Base-by-base conservation (phyloP, 2,888 invertebrate species). In the Lathronympha strigana region DNA sequence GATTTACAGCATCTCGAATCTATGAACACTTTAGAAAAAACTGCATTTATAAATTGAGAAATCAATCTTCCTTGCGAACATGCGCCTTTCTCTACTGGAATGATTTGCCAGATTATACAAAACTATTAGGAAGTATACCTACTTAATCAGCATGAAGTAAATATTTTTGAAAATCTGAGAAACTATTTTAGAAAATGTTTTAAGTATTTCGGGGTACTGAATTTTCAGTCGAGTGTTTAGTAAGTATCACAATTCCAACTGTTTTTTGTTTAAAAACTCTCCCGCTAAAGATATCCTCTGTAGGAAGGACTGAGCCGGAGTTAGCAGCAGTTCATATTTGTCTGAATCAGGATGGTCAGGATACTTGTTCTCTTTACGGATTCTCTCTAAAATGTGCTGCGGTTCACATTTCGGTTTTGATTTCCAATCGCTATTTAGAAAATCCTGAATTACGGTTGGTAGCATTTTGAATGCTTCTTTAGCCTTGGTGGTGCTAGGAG, bases 231-330 rank as follows among this genome's bases (percentile, higher is more conserved):
- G 11, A 11, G 33, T 13, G 11, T 11, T 23, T n/a, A n/a, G n/a
- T 23, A 47, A 23, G 8, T 21, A 67, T 76, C 78, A 90, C 67
- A 87, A 69, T 70, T 88, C 82, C 62, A 90, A 73, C 61, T 88
- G 90, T 31, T 91, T 88, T 73, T 88, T 91, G 55, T 79, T 88
- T 57, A 92, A 73, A 89, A 97, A 95, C 92, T 97, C 97, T 0
- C 97, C 97, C 68, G 95, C 94, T 70, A 97, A 91, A 15, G 96
- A 95, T 81, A 97, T 93, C 76, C 95, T 93, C 82, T 96, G 95
- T 67, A 96, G 84, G 83, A 96, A 97, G 15, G 96, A 95, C 63
- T 96, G 97, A 1, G 96, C 95, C 57, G 95, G 95, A 74, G 98
- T 98, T 51, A 95, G 93, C 63, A 98, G 88, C 13, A 95, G 79